Conservation (phyloP, 2,113 vertebrate genomes). For the Colossoma macropomum region DNA sequence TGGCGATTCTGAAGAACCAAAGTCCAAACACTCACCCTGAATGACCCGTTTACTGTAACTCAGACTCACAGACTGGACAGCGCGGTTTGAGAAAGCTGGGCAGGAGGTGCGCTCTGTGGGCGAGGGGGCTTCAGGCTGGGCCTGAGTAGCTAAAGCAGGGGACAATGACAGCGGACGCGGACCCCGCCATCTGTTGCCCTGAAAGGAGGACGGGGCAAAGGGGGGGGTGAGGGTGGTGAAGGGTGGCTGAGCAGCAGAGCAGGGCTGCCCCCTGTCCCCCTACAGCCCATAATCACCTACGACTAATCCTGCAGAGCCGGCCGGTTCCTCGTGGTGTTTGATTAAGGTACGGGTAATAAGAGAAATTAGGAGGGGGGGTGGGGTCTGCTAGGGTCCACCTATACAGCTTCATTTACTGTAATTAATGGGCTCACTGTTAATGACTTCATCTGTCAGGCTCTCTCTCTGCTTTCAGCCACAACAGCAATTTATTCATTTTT, state of each 20-base stretch:
- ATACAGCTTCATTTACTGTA: neutral
- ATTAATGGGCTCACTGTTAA: neutral
- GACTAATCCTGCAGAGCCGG: conserved; percentile 76
- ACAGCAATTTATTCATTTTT: too few relatives aligned
- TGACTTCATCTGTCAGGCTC: neutral
- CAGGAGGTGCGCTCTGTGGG: conserved; percentile 55
- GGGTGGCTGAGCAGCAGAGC: conserved; percentile 63
- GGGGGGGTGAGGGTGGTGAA: conserved; percentile 69
- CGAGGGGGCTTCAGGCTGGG: conserved; percentile 69
- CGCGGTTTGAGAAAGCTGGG: neutral
- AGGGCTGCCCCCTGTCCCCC: conserved; percentile 55
- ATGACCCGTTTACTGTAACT: too few relatives aligned
- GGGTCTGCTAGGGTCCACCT: neutral
- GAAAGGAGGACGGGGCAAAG: conserved; percentile 72
- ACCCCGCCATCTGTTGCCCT: conserved; percentile 86
- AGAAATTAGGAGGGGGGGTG: conserved; percentile 71
- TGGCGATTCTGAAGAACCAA: too few relatives aligned
- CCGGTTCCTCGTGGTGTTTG: conserved; percentile 77
- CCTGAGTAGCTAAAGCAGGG: conserved; percentile 39
- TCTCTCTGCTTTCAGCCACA: too few relatives aligned
- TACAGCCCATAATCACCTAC: conserved; percentile 72
- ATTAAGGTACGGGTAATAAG: conserved; percentile 83
- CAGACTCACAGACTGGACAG: too few relatives aligned
- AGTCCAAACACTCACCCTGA: too few relatives aligned
- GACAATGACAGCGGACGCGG: conserved; percentile 76